Evolutionary conservation across 2,888 invertebrate species (phyloP).

Genomic region (Liodrosophila aerea): DNA sequence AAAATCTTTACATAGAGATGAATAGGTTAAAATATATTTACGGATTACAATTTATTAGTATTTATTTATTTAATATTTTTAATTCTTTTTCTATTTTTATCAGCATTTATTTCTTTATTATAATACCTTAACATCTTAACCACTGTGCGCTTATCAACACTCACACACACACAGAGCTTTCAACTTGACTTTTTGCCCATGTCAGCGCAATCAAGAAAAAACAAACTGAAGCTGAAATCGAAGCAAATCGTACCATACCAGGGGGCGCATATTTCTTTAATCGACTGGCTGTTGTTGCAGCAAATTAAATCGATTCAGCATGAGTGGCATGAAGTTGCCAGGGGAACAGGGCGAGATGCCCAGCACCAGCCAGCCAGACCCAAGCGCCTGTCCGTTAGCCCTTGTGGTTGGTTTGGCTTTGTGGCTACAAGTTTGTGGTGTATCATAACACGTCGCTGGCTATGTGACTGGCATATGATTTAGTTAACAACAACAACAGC

Average conservation of each 20-base stretch:
- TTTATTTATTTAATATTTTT: no score
- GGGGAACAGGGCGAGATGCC: background rate
- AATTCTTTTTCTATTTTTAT: no score
- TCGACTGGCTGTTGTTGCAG: conserved; percentile 67
- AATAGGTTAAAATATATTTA: no score
- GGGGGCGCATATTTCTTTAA: conserved; percentile 66
- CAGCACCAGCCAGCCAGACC: conserved; percentile 1
- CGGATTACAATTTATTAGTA: no score
- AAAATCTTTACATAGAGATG: no score
- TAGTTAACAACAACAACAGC: conserved; percentile 19
- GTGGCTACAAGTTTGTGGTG: conserved; percentile 48
- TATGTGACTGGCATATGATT: conserved; percentile 78
- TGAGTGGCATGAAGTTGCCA: conserved; percentile 12
- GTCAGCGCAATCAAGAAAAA: conserved; percentile 69
- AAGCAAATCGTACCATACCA: background rate
- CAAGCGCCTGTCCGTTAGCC: conserved; percentile 53
- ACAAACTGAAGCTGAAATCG: conserved; percentile 21
- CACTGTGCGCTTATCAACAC: conserved; percentile 7
- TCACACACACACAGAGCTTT: conserved; percentile 12
- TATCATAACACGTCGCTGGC: conserved; percentile 72
- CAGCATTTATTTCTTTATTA: no score
- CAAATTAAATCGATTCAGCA: conserved; percentile 79
- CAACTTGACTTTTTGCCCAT: conserved; percentile 48
- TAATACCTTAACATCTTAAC: no score
- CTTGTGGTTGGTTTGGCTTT: conserved; percentile 58